phyloP scores from a whole-genome alignment of 2,113 vertebrate species.

The Rhinoderma darwinii region DNA sequence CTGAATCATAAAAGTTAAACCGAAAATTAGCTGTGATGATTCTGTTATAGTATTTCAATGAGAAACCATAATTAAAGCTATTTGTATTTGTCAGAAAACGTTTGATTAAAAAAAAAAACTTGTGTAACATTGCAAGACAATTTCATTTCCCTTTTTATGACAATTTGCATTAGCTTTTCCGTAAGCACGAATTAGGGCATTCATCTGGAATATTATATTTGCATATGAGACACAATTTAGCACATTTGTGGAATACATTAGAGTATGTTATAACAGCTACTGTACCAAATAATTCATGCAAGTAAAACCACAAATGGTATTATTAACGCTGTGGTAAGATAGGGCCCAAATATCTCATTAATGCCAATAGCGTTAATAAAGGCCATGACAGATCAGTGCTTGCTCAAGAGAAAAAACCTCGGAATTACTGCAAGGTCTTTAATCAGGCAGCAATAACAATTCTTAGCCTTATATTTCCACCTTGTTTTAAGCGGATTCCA shows the following conservation, averaged over 20 bases:
- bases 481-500: background rate
- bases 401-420: background rate
- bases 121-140: conserved; percentile 3
- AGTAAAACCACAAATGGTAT: conserved; percentile 13
- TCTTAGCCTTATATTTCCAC: background rate
- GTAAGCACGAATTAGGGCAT: conserved; percentile 39
- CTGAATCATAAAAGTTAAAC: background rate
- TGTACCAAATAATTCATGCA: conserved; percentile 33
- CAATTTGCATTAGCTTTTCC: conserved; percentile 37
- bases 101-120: background rate
- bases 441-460: background rate
- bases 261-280: background rate
- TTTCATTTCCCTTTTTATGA: conserved; percentile 29
- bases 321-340: conserved; percentile 25
- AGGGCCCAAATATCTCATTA: conserved; percentile 6
- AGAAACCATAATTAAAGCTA: background rate
- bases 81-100: background rate
- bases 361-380: conserved; percentile 28
- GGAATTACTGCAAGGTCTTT: background rate
- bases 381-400: conserved; percentile 2
- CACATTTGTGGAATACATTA: conserved; percentile 45
- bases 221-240: conserved; percentile 33
- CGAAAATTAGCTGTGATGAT: background rate
- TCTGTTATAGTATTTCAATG: background rate
- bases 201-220: conserved; percentile 48